Base-by-base conservation (phyloP, 2,888 invertebrate genomes). In the Steinernema scapterisci region DNA sequence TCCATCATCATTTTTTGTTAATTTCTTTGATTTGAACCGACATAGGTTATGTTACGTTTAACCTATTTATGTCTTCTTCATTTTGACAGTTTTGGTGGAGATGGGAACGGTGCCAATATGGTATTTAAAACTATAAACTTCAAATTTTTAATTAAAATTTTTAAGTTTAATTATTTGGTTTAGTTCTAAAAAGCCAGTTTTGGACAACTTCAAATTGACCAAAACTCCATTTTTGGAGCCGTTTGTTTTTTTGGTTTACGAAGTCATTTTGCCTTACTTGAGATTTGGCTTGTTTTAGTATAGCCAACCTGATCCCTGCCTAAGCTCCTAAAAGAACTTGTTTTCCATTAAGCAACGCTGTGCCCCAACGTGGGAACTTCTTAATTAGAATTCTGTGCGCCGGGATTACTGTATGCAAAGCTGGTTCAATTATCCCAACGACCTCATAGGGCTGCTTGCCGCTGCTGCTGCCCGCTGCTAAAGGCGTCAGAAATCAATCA, bases 401-500 rank as follows among this genome's bases (percentile, higher is more conserved):
- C n/a, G 6, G 31, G 63, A 27, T 63, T 63, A 63, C 63, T 25
- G 63, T 63, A 63, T 63, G 31, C 31, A 27, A 63, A 63, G 63
- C 63, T 23, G 63, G 13, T 31, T 27, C 63, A 63, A 63, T 63
- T 63, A 63, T 16, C 63, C 7, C 54, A 5, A 19, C 48, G 63
- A 27, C 52, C 52, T 19, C 11, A 52, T 21, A 52, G 63, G 19
- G 63, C 63, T 63, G 63, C 38, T 31, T 27, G 21, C 63, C n/a
- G n/a, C n/a, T n/a, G n/a, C n/a, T n/a, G 63, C 63, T 63, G 63
- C 38, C 16, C 31, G 21, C 63, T 11, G 52, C 52, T 48, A 9
- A 23, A 63, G 63, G 63, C 63, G 63, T 63, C 63, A 63, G 63
- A 31, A 63, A 63, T 63, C 63, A 63, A 63, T 63, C 63, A 63